Conservation (phyloP, 2,888 invertebrate species). For the Dryomyza anilis region DNA sequence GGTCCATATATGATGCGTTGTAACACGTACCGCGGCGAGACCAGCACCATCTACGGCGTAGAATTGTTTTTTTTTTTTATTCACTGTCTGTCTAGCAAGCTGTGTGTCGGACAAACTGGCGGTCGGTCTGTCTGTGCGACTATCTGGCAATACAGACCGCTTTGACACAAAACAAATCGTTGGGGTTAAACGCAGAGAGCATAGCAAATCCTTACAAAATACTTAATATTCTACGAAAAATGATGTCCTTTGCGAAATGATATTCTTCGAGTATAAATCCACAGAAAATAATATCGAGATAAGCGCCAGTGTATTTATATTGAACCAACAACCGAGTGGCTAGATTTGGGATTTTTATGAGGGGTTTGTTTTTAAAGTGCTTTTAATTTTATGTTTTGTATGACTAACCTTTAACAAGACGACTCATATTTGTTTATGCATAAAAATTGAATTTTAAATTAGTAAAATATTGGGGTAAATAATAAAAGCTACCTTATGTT, state of each 20-base stretch:
- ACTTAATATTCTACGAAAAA: neutral
- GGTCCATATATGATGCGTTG: slow-evolving; percentile 34
- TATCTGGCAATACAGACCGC: neutral
- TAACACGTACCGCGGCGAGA: slow-evolving; percentile 1
- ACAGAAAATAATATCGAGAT: slow-evolving; percentile 13
- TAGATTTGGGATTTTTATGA: neutral
- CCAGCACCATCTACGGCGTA: neutral
- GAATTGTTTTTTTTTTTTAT: slow-evolving; percentile 10
- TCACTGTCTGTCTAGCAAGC: neutral
- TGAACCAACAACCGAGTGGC: too few relatives aligned
- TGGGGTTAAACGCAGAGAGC: neutral
- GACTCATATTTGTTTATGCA: too few relatives aligned
- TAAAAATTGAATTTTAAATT: neutral
- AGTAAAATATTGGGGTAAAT: neutral
- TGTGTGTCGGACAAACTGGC: too few relatives aligned
- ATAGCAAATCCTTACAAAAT: neutral
- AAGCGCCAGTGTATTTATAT: slow-evolving; percentile 17
- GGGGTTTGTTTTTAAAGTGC: neutral
- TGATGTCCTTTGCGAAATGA: neutral
- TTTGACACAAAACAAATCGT: neutral
- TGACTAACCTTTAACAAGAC: neutral
- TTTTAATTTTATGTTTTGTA: neutral
- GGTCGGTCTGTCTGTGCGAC: too few relatives aligned
- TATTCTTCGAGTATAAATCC: slow-evolving; percentile 10
- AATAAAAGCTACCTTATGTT: too few relatives aligned